Evolutionary conservation across 2,888 invertebrate species (phyloP).

Genomic region (Tineola bisselliella): DNA sequence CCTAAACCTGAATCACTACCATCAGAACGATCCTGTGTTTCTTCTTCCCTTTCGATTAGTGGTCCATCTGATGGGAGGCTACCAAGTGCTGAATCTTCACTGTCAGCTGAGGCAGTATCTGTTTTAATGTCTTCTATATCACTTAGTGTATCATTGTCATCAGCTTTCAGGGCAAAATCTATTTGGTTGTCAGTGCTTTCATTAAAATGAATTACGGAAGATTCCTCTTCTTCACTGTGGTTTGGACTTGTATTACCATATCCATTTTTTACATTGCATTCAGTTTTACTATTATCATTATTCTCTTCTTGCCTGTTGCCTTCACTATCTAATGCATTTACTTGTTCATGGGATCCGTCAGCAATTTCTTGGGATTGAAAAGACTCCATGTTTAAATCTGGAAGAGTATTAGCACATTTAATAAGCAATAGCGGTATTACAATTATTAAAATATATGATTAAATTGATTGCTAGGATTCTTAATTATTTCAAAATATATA

Average conservation of each 20-base stretch:
- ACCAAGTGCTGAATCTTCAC: conserved; percentile 72
- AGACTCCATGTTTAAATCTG: neutral
- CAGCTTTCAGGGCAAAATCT: conserved; percentile 58
- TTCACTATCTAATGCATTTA: neutral
- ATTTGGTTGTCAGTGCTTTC: conserved; percentile 62
- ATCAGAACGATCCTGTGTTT: conserved; percentile 76
- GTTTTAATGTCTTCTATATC: conserved; percentile 64
- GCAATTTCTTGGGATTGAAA: neutral
- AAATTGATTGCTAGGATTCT: no score
- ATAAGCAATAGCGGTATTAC: no score
- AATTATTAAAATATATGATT: no score
- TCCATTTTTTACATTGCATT: conserved; percentile 38
- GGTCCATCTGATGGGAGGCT: conserved; percentile 64
- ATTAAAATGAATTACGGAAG: conserved; percentile 59
- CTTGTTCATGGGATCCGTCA: neutral
- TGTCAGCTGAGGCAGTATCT: conserved; percentile 64
- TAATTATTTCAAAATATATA: no score
- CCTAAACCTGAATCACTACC: conserved; percentile 88
- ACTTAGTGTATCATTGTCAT: conserved; percentile 62
- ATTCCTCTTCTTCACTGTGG: conserved; percentile 34
- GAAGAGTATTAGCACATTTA: neutral
- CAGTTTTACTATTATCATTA: conserved; percentile 39
- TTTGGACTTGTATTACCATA: conserved; percentile 51
- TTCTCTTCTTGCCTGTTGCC: conserved; percentile 8
- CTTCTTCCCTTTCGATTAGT: conserved; percentile 63